A percentile compares a stretch with the other conserved stretches of the same genome.
These are phyloP conservation scores for Oryzias celebensis DNA, from an alignment of 2,113 vertebrate species.

Conservation along the genomic window DNA sequence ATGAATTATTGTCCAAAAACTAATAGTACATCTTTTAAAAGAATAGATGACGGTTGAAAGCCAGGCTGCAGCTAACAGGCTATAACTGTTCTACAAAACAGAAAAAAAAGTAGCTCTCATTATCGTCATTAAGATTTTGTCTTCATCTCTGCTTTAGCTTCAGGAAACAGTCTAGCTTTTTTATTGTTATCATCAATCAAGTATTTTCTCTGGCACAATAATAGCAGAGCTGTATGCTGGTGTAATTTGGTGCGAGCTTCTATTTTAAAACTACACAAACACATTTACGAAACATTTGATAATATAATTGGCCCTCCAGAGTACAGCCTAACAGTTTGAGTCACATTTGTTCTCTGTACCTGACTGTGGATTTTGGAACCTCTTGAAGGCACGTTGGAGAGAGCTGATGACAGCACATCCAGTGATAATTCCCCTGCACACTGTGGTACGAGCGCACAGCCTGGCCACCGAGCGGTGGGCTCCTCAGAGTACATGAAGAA, in stretches of 20 bases:
- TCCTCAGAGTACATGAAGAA: conserved; percentile 89
- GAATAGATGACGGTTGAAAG: conserved; percentile 26
- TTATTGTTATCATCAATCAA: conserved; percentile 16
- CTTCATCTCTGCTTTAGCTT: not conserved
- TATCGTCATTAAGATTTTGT: conserved; percentile 14
- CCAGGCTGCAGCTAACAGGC: conserved; percentile 9
- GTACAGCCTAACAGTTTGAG: not conserved
- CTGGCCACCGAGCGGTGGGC: conserved; percentile 82
- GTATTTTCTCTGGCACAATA: conserved; percentile 12
- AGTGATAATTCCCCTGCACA: conserved; percentile 80
- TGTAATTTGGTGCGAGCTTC: not conserved
- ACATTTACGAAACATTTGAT: not conserved
- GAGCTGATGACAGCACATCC: conserved; percentile 73
- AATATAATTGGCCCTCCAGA: not conserved
- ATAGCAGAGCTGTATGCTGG: conserved; percentile 16
- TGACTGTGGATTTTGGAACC: conserved; percentile 32
- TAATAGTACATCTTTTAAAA: conserved; percentile 8
- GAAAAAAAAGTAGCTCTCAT: not conserved
- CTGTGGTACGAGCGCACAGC: conserved; percentile 72
- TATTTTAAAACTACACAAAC: conserved; percentile 15
- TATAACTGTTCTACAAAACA: conserved; percentile 13
- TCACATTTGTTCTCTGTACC: conserved; percentile 5
- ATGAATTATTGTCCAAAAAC: conserved; percentile 37
- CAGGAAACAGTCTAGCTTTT: conserved; percentile 18
- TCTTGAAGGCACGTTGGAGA: conserved; percentile 83